These are phyloP conservation scores for Furnarius figulus DNA, from an alignment of 2,113 vertebrate genomes.

Conservation along the genomic window DNA sequence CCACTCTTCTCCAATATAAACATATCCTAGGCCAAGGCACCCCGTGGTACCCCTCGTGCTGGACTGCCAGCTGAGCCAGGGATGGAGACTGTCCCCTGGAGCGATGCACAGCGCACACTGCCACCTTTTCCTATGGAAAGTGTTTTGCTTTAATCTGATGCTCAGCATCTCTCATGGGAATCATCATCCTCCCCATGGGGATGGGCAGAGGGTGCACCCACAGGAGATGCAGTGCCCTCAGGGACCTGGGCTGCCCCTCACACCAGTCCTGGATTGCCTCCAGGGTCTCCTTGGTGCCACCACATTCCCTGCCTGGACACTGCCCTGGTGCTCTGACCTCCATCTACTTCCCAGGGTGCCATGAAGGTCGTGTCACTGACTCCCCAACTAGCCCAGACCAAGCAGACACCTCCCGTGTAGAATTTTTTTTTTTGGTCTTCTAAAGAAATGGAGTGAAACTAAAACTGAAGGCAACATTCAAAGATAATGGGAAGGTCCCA, in stretches of 20 bases:
- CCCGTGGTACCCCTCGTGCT: background rate
- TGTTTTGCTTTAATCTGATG: background rate
- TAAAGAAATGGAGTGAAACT: background rate
- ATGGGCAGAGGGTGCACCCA: fast-evolving
- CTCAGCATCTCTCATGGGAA: background rate
- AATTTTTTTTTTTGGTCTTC: background rate
- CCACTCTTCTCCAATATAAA: slow-evolving; percentile 67
- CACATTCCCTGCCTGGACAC: background rate
- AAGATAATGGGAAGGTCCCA: background rate
- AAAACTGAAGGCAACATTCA: background rate
- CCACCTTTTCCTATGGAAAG: background rate
- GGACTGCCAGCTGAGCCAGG: background rate
- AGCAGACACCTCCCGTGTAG: background rate
- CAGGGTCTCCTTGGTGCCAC: background rate
- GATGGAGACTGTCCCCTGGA: background rate
- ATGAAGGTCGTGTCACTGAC: background rate
- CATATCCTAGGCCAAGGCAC: background rate
- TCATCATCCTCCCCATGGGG: fast-evolving
- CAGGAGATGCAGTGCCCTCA: background rate
- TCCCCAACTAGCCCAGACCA: background rate
- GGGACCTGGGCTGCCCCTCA: background rate
- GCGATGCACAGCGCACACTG: fast-evolving
- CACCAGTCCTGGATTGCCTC: background rate
- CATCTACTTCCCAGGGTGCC: background rate
- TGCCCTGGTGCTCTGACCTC: background rate